These are phyloP conservation scores for Sebastes reedi DNA, from an alignment of 2,797 vertebrate genomes.

Conservation along the genomic window DNA sequence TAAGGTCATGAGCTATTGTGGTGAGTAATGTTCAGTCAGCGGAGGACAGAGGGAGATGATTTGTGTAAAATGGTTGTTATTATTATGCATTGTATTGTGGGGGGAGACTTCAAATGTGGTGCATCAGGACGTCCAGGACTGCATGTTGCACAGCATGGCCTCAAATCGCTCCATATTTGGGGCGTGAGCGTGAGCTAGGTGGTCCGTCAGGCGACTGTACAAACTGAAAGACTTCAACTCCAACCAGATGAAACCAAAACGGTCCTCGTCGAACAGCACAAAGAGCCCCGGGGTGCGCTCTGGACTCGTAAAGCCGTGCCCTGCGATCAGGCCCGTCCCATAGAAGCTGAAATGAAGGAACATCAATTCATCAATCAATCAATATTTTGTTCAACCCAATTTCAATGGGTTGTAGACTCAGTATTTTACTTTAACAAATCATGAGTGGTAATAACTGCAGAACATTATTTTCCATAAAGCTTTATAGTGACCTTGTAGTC, in stretches of 20 bases:
- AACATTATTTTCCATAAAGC: neutral
- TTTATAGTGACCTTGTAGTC: neutral
- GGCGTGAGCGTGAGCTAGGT: slow-evolving; percentile 89
- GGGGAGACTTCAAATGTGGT: slow-evolving; percentile 76
- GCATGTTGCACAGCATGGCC: slow-evolving; percentile 96
- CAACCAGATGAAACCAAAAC: slow-evolving; percentile 98
- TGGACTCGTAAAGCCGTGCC: slow-evolving; percentile 96
- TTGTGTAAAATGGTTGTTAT: slow-evolving; percentile 16
- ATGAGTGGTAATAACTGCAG: neutral
- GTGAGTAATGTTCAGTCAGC: slow-evolving; percentile 17
- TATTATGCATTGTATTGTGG: slow-evolving; percentile 27
- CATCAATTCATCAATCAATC: neutral
- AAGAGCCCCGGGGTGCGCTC: slow-evolving; percentile 95
- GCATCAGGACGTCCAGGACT: slow-evolving; percentile 93
- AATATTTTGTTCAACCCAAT: neutral
- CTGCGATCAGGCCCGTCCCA: slow-evolving; percentile 94
- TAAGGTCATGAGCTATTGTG: slow-evolving; percentile 32
- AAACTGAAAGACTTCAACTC: slow-evolving; percentile 98
- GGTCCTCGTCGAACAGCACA: slow-evolving; percentile 93
- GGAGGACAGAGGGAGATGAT: slow-evolving; percentile 47
- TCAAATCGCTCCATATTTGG: slow-evolving; percentile 93
- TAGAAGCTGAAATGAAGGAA: slow-evolving; percentile 87
- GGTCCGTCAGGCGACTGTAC: slow-evolving; percentile 95
- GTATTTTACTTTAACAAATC: neutral
- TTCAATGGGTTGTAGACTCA: neutral